Base-by-base conservation (phyloP, 2,113 vertebrate species). In the Lethenteron camtschaticum region DNA sequence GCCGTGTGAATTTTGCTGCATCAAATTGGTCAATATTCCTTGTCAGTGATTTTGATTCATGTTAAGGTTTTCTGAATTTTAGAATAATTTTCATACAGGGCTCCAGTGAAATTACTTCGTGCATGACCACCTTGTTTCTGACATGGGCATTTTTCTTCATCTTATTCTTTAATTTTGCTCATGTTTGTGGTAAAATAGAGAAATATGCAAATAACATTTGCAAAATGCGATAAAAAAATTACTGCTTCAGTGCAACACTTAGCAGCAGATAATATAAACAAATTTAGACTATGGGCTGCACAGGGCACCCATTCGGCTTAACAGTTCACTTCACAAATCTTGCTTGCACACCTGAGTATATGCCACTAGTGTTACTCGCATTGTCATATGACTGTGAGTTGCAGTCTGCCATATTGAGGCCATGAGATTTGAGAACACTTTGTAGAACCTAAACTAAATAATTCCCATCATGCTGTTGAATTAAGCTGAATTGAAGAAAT, bases 241-340 rank as follows among this genome's bases (percentile, higher is more conserved):
- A 63, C 59, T 63, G 59, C 59, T 63, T 63, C 59, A 63, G 59
- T 63, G 59, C 59, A 63, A 63, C 59, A 63, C 59, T 63, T 16
- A 63, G 59, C 59, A 63, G 59, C 59, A 63, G 59, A 63, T 63
- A 16, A 63, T 63, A 13, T 16, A 63, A 63, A 3, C 59, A 63
- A 63, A 63, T 63, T 63, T 63, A 63, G 13, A 63, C 59, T 63
- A 16, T 63, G 59, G 59, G 5, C 59, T 63, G 59, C 59, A 63
- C 59, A 63, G 59, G 59, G 59, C 4, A 63, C 59, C 59, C 59
- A 63, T 63, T 63, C 5, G 16, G 59, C 59, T 7, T 14, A 63
- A 63, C 3, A 4, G 59, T 63, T 63, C 59, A 63, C 59, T 63
- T 63, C 59, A 63, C 2, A 2, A 63, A 63, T 63, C 59, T 63